Conservation (phyloP, 2,113 vertebrate genomes). For the Corythoichthys haematopterus region DNA sequence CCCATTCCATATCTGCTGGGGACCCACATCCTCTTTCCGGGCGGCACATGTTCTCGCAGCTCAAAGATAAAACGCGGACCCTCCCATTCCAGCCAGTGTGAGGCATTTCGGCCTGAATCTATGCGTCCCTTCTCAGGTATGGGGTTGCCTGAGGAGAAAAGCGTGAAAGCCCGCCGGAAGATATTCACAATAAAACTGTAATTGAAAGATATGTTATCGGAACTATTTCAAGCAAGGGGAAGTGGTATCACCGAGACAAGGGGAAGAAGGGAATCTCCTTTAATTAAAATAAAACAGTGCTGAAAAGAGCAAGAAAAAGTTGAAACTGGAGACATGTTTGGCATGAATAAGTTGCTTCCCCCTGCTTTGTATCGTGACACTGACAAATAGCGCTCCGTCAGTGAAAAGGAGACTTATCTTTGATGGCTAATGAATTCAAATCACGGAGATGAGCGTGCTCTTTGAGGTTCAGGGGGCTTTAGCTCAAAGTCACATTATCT, state of each 20-base stretch:
- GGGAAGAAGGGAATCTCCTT: constrained; percentile 67
- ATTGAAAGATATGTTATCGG: constrained; percentile 79
- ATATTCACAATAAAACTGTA: constrained; percentile 74
- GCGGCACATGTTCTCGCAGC: constrained; percentile 38
- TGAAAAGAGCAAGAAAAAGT: constrained; percentile 67
- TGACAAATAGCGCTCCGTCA: constrained; percentile 73
- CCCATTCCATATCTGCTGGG: constrained; percentile 26
- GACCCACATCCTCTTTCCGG: constrained; percentile 41
- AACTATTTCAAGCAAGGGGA: constrained; percentile 56
- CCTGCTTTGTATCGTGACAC: constrained; percentile 73
- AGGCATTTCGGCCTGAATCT: constrained; percentile 62
- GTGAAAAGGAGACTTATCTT: constrained; percentile 74
- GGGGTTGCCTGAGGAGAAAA: constrained; percentile 36
- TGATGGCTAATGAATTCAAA: constrained; percentile 76
- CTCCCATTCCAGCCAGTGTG: constrained; percentile 32
- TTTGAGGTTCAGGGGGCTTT: constrained; percentile 71
- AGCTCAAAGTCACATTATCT: constrained; percentile 67
- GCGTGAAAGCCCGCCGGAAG: constrained; percentile 66
- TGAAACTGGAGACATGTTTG: constrained; percentile 75
- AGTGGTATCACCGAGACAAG: constrained; percentile 64
- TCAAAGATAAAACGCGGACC: constrained; percentile 58
- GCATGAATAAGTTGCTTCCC: constrained; percentile 73
- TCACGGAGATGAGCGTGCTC: constrained; percentile 72
- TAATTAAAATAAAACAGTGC: constrained; percentile 60
- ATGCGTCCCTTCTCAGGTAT: constrained; percentile 65